A percentile compares a stretch with the other conserved stretches of the same genome.
These are phyloP conservation scores for Epinephelus moara DNA, from an alignment of 2,113 vertebrate species.

Conservation along the genomic window DNA sequence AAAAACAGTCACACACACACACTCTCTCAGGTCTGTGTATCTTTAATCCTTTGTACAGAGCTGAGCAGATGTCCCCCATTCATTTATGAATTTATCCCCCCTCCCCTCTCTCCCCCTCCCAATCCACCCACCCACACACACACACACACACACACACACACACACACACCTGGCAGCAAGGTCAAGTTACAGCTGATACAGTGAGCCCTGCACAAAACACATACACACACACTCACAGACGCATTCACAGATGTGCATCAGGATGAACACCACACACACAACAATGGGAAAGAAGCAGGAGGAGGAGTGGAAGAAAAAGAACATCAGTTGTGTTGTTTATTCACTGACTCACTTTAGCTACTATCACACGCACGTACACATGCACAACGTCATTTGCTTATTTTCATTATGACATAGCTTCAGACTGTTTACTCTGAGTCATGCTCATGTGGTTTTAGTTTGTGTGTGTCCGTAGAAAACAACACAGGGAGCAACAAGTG, in stretches of 20 bases:
- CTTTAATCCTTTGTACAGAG: constrained; percentile 91
- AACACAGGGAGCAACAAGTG: constrained; percentile 4
- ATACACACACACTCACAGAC: constrained; percentile 10
- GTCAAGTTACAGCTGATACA: constrained; percentile 96
- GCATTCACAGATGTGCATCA: constrained; percentile 18
- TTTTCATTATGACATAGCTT: constrained; percentile 39
- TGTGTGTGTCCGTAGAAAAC: constrained; percentile 15
- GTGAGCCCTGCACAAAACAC: constrained; percentile 77
- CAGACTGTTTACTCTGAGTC: constrained; percentile 43
- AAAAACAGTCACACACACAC: constrained; percentile 7
- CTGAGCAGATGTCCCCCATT: constrained; percentile 98
- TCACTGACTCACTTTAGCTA: constrained; percentile 45
- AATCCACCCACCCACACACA: constrained; percentile 6
- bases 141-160: constrained; percentile 48
- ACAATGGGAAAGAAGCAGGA: not conserved
- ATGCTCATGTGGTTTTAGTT: constrained; percentile 1
- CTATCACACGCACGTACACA: constrained; percentile 37
- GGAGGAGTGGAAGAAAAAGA: constrained; percentile 20
- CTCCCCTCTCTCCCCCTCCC: constrained; percentile 78
- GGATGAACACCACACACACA: constrained; percentile 10
- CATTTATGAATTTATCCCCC: constrained; percentile 96
- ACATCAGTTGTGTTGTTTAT: constrained; percentile 40
- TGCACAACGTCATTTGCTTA: constrained; percentile 1
- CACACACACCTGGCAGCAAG: constrained; percentile 90
- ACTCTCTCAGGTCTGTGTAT: constrained; percentile 63